These are phyloP conservation scores for Gonocerus acuteangulatus DNA, from an alignment of 2,888 invertebrate species.

Conservation along the genomic window DNA sequence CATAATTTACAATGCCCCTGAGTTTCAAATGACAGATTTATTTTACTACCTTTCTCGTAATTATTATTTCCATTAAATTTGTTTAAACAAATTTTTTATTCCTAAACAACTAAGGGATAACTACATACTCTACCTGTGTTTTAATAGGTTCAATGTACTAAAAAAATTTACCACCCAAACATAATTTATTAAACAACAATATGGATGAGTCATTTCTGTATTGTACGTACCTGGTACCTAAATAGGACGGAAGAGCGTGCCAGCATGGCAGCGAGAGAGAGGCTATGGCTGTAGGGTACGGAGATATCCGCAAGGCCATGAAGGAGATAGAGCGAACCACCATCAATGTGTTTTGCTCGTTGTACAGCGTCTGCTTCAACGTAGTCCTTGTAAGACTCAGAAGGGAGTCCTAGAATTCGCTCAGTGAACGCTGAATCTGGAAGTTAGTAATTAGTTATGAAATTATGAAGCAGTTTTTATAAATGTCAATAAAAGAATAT, in stretches of 20 bases:
- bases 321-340: constrained; percentile 78
- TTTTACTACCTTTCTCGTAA: no score
- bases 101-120: no score
- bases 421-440: constrained; percentile 94
- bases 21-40: no score
- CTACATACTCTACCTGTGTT: no score
- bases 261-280: constrained; percentile 79
- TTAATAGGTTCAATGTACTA: no score
- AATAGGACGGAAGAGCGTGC: constrained; percentile 82
- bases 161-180: no score
- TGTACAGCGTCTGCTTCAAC: constrained; percentile 87
- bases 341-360: constrained; percentile 78
- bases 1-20: no score
- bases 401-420: constrained; percentile 78
- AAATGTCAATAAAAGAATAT: not conserved
- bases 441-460: constrained; percentile 35
- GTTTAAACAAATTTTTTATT: no score
- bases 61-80: no score
- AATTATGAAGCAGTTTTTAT: not conserved
- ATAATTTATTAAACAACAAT: no score
- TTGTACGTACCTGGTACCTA: constrained; percentile 77
- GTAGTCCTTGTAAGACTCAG: constrained; percentile 82
- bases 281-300: constrained; percentile 88
- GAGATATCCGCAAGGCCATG: constrained; percentile 90
- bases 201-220: no score